phyloP scores from a whole-genome alignment of 2,888 invertebrate genomes.

The Scaptomyza polygonia region DNA sequence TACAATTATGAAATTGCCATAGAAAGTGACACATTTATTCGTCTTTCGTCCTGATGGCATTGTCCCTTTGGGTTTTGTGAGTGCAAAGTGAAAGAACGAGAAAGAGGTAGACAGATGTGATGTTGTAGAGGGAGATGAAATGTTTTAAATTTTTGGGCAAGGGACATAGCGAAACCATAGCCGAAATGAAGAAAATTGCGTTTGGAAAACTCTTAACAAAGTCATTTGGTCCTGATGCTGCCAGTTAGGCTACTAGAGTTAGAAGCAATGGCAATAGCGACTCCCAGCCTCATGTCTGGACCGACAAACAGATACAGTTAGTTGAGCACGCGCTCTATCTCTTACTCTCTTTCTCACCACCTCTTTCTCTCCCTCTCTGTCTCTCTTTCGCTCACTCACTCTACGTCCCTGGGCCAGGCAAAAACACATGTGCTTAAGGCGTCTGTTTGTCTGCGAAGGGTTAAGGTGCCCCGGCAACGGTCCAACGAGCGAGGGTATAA shows the following conservation, averaged over 20 bases:
- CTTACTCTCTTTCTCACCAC: no score
- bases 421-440: conserved; percentile 71
- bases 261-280: conserved; percentile 26
- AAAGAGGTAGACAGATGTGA: background rate
- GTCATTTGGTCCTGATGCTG: conserved; percentile 78
- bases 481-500: conserved; percentile 26
- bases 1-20: conserved; percentile 81
- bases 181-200: conserved; percentile 75
- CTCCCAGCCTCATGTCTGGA: conserved; percentile 20
- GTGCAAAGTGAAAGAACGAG: conserved; percentile 11
- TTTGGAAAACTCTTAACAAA: conserved; percentile 79
- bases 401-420: conserved; percentile 9
- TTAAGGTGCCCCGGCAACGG: conserved; percentile 53
- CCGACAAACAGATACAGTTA: conserved; percentile 40
- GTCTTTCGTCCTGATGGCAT: conserved; percentile 57
- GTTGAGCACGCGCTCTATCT: conserved; percentile 8
- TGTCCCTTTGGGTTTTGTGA: conserved; percentile 49
- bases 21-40: conserved; percentile 81
- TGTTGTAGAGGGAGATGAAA: conserved; percentile 1
- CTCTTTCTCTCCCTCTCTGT: background rate
- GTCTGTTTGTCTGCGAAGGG: conserved; percentile 59
- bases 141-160: conserved; percentile 33
- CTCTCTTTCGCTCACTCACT: background rate
- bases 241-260: conserved; percentile 65
- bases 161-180: conserved; percentile 23